Evolutionary conservation across 2,113 vertebrate species (phyloP).

Genomic region (Notiomystis cincta): DNA sequence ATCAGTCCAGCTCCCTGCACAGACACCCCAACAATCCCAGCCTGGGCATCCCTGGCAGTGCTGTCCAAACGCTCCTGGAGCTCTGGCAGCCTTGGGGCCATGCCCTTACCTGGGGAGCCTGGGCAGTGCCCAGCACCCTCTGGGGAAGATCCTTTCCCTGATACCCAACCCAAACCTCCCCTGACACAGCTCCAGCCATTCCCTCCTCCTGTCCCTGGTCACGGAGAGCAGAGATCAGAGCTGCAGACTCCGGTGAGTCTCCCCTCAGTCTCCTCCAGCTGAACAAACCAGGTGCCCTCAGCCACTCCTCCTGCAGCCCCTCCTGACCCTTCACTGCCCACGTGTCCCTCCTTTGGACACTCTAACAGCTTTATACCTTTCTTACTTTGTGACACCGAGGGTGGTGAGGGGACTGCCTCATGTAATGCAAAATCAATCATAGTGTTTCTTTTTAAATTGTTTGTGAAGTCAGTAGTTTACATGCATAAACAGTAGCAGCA

Average conservation of each 20-base stretch:
- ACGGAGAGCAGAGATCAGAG: background rate
- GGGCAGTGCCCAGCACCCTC: background rate
- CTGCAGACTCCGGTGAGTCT: background rate
- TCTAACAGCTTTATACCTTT: background rate
- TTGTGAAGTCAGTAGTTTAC: background rate
- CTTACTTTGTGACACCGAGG: background rate
- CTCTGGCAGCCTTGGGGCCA: rapidly evolving
- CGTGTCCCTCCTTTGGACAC: background rate
- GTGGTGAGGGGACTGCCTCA: background rate
- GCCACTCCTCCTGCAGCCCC: rapidly evolving
- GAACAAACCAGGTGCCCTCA: background rate
- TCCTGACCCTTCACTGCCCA: background rate
- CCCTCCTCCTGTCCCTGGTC: background rate
- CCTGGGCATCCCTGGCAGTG: background rate
- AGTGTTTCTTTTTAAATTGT: background rate
- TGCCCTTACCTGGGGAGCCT: background rate
- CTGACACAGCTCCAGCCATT: background rate
- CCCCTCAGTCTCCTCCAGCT: background rate
- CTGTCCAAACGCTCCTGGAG: rapidly evolving
- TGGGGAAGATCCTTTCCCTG: background rate
- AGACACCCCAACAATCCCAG: background rate
- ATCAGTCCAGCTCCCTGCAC: background rate
- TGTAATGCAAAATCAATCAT: rapidly evolving
- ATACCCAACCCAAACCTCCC: rapidly evolving
- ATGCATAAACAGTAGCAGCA: background rate